phyloP scores from a whole-genome alignment of 1,140 invertebrate genomes.

The Bombus cullumanus region DNA sequence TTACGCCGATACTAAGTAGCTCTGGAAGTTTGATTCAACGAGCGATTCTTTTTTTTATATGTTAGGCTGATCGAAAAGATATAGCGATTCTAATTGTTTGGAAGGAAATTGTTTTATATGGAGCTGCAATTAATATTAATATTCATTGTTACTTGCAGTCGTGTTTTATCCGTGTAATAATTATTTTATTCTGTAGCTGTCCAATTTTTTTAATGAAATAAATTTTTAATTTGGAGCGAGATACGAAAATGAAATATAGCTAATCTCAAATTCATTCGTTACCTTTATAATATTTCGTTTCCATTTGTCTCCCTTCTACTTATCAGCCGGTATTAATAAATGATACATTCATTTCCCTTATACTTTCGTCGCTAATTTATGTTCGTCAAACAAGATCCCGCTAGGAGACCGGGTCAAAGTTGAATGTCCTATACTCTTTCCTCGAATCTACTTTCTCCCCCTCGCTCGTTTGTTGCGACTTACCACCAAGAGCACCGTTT shows the following conservation, averaged over 20 bases:
- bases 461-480: neutral
- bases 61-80: neutral
- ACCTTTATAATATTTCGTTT: no score
- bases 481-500: neutral
- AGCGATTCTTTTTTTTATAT: neutral
- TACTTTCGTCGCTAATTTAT: neutral
- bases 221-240: no score
- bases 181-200: neutral
- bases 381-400: no score
- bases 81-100: neutral
- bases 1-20: neutral
- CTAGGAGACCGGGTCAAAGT: slow-evolving; percentile 4
- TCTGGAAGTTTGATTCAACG: neutral
- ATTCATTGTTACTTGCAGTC: no score
- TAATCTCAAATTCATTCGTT: no score
- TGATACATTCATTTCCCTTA: no score
- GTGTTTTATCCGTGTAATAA: no score
- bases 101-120: neutral
- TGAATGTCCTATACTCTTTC: neutral
- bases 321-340: neutral
- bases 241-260: no score
- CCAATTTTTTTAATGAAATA: no score
- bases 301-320: neutral
- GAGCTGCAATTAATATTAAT: no score
- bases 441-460: neutral